phyloP scores from a whole-genome alignment of 2,113 vertebrate species.

The Syrrhaptes paradoxus region DNA sequence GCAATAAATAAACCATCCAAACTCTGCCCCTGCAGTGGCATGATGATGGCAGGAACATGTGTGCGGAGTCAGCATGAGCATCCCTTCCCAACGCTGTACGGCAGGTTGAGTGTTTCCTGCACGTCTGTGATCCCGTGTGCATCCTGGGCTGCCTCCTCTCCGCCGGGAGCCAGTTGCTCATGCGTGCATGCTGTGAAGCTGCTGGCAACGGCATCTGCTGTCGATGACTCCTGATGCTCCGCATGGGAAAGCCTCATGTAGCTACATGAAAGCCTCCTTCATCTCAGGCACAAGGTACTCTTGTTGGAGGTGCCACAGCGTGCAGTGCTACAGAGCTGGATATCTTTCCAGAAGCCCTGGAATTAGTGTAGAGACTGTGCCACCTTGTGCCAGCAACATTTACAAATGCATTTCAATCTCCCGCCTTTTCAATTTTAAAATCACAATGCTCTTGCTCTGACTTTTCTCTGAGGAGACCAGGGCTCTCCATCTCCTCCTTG shows the following conservation, averaged over 20 bases:
- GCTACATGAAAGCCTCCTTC: background rate
- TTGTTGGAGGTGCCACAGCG: fast-evolving
- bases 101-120: fast-evolving
- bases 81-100: fast-evolving
- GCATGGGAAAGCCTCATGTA: fast-evolving
- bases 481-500: fast-evolving
- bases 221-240: fast-evolving
- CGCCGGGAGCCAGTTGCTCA: background rate
- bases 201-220: background rate
- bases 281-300: background rate
- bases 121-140: fast-evolving
- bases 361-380: conserved; percentile 39
- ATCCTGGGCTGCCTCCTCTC: background rate
- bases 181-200: background rate
- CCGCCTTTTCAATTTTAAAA: background rate
- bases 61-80: fast-evolving
- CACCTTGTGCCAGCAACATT: conserved; percentile 56
- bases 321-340: background rate
- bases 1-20: background rate
- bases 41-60: fast-evolving
- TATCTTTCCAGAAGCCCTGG: conserved; percentile 16
- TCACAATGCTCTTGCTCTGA: background rate
- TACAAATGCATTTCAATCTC: background rate
- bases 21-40: fast-evolving
- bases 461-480: background rate